phyloP scores from a whole-genome alignment of 2,113 vertebrate species.

The Perccottus glenii region DNA sequence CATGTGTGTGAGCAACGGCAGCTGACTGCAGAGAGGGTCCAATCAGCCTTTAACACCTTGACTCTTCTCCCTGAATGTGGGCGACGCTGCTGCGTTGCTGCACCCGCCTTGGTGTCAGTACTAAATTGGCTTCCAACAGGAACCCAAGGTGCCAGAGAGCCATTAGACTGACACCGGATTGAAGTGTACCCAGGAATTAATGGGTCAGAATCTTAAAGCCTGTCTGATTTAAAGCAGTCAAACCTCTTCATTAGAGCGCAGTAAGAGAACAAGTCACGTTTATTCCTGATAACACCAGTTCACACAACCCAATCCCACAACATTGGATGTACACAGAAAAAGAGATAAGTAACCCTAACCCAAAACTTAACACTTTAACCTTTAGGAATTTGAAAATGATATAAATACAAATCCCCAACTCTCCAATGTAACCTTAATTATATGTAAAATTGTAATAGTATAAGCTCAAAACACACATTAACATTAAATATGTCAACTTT shows the following conservation, averaged over 20 bases:
- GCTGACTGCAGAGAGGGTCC: slow-evolving; percentile 69
- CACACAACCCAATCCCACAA: slow-evolving; percentile 59
- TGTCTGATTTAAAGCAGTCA: slow-evolving; percentile 36
- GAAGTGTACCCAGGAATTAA: slow-evolving; percentile 64
- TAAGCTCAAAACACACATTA: too few relatives aligned
- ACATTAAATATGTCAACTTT: too few relatives aligned
- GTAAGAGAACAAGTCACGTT: slow-evolving; percentile 10
- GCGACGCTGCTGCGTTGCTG: slow-evolving; percentile 43
- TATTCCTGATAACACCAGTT: neutral
- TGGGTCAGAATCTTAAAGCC: slow-evolving; percentile 61
- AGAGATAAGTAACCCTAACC: too few relatives aligned
- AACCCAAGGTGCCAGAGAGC: slow-evolving; percentile 79
- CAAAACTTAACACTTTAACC: too few relatives aligned
- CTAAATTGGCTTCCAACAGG: slow-evolving; percentile 80
- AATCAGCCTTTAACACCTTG: slow-evolving; percentile 81
- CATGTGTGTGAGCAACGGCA: slow-evolving; percentile 60
- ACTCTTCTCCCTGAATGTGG: slow-evolving; percentile 59
- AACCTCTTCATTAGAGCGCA: slow-evolving; percentile 63
- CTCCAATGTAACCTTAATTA: too few relatives aligned
- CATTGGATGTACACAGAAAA: neutral
- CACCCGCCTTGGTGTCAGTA: slow-evolving; percentile 58
- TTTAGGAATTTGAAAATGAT: too few relatives aligned
- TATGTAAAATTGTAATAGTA: too few relatives aligned
- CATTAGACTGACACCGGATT: slow-evolving; percentile 75
- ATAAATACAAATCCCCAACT: too few relatives aligned